Evolutionary conservation across 2,888 invertebrate genomes (phyloP).

Genomic region (Pollenia amentaria): DNA sequence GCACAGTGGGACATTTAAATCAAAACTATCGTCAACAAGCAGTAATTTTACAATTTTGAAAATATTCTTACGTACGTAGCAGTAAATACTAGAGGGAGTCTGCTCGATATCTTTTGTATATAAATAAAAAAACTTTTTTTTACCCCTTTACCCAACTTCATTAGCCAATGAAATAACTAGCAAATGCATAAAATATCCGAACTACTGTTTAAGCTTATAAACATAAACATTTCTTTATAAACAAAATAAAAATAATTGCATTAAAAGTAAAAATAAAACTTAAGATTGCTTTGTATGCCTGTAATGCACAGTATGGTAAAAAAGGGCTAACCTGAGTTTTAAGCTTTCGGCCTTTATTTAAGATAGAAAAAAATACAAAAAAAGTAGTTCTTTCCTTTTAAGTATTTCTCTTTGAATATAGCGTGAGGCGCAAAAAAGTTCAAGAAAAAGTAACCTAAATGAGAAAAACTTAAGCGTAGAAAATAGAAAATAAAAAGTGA

Average conservation of each 20-base stretch:
- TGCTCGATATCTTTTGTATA: no score
- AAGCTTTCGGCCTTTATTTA: slow-evolving; percentile 45
- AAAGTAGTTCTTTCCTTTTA: slow-evolving; percentile 30
- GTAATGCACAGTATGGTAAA: slow-evolving; percentile 2
- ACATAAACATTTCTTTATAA: slow-evolving; percentile 15
- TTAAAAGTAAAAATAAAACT: background rate
- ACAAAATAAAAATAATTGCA: background rate
- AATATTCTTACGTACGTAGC: background rate
- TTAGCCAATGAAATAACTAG: no score
- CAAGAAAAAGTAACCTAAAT: slow-evolving; percentile 36
- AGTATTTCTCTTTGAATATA: background rate
- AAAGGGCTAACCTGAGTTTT: slow-evolving; percentile 17
- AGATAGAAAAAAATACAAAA: background rate
- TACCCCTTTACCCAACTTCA: no score
- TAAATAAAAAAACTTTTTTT: no score
- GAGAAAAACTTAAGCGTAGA: slow-evolving; percentile 7
- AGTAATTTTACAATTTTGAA: background rate
- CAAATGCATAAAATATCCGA: no score
- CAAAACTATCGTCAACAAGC: background rate
- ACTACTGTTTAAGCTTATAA: slow-evolving; percentile 24
- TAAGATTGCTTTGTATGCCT: slow-evolving; percentile 12
- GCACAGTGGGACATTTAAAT: background rate
- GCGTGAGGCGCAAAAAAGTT: slow-evolving; percentile 29
- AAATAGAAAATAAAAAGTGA: slow-evolving; percentile 12
- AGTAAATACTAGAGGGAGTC: no score